Evolutionary conservation across 2,113 vertebrate genomes (phyloP).

Genomic region (Cercocebus atys): DNA sequence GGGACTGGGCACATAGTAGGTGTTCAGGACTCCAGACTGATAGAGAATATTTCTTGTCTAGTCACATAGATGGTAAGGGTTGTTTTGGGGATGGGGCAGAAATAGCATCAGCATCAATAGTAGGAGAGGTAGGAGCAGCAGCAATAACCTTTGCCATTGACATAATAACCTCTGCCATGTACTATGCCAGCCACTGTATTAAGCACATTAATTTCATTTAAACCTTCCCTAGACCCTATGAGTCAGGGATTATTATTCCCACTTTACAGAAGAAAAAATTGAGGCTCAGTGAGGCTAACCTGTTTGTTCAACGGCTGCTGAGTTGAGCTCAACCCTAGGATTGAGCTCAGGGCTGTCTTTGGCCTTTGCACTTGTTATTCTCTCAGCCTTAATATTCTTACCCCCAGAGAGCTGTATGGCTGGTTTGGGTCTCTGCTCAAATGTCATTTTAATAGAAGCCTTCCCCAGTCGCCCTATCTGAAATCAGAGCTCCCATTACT

Average conservation of each 20-base stretch:
- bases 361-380: neutral
- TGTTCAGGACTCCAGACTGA: neutral
- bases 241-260: neutral
- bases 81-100: neutral
- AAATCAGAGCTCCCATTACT: neutral
- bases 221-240: neutral
- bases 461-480: neutral
- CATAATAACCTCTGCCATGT: neutral
- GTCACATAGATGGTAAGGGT: neutral
- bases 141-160: neutral
- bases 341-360: neutral
- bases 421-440: neutral
- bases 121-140: too few species aligned
- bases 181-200: neutral
- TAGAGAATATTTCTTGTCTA: neutral
- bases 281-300: neutral
- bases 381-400: too few species aligned
- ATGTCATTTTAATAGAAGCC: neutral
- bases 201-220: neutral
- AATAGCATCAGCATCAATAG: fast-evolving
- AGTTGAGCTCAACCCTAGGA: neutral
- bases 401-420: neutral
- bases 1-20: neutral
- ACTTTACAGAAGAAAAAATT: conserved; percentile 25
- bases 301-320: neutral